These are phyloP conservation scores for Semaprochilodus insignis DNA, from an alignment of 2,797 vertebrate species.

Conservation along the genomic window DNA sequence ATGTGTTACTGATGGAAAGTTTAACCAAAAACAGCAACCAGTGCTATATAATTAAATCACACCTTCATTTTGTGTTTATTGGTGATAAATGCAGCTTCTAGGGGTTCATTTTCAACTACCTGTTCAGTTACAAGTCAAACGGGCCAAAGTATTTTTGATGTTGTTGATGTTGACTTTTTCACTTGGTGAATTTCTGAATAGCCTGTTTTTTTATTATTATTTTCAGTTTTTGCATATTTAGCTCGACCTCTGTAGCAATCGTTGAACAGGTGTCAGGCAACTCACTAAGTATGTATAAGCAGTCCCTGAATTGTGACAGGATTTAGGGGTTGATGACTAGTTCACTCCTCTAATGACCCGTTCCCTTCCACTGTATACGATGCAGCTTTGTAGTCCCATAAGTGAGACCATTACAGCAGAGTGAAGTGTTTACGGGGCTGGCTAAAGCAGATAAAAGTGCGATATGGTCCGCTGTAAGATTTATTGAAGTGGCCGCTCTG, in stretches of 20 bases:
- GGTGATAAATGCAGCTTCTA: no score
- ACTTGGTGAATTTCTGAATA: background rate
- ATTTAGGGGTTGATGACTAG: background rate
- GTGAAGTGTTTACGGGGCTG: constrained; percentile 12
- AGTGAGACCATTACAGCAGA: constrained; percentile 18
- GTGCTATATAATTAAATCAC: no score
- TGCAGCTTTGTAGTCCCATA: constrained; percentile 3
- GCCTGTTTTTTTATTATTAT: background rate
- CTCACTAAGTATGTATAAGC: background rate
- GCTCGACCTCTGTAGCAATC: background rate
- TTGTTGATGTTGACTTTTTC: background rate
- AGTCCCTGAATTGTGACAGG: background rate
- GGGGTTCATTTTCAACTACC: no score
- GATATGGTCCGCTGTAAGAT: constrained; percentile 11
- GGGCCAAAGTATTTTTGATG: background rate
- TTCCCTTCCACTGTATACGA: background rate
- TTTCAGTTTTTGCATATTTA: background rate
- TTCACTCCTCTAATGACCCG: background rate
- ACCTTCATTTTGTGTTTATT: no score
- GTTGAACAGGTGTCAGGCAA: background rate
- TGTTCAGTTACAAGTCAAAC: background rate
- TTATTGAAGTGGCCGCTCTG: constrained; percentile 27
- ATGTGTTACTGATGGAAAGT: no score
- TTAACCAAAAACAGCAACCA: no score
- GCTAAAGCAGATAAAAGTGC: constrained; percentile 27